Evolutionary conservation across 2,797 vertebrate genomes (phyloP).

Genomic region (Phrynocephalus guinanensis): DNA sequence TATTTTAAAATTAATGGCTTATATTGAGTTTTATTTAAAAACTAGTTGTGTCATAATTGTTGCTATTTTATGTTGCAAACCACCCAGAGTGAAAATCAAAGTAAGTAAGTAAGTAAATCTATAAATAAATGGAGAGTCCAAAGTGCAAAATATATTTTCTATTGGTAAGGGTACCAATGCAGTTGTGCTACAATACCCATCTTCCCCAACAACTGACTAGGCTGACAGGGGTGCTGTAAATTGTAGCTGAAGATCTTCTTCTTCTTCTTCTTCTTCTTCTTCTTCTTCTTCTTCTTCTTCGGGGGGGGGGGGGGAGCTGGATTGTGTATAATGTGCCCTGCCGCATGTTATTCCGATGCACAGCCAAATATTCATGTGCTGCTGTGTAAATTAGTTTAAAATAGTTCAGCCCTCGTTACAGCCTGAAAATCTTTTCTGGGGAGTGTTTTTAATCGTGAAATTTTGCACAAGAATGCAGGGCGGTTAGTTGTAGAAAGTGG

Average conservation of each 20-base stretch:
- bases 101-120: too few relatives aligned
- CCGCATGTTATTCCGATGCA: slow-evolving; percentile 6
- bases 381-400: background rate
- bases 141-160: too few relatives aligned
- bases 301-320: background rate
- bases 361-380: slow-evolving; percentile 33
- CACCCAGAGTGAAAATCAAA: too few relatives aligned
- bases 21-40: too few relatives aligned
- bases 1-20: too few relatives aligned
- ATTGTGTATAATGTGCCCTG: slow-evolving; percentile 8
- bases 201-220: background rate
- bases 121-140: background rate
- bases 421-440: background rate
- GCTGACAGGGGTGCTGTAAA: background rate
- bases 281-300: too few relatives aligned
- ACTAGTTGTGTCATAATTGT: too few relatives aligned
- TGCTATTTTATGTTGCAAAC: too few relatives aligned
- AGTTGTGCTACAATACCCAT: background rate
- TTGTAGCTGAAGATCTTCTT: background rate
- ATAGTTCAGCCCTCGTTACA: slow-evolving; percentile 11
- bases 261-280: too few relatives aligned
- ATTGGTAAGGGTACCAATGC: too few relatives aligned
- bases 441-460: slow-evolving; percentile 15
- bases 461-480: slow-evolving; percentile 6
- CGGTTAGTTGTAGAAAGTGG: slow-evolving; percentile 15